Evolutionary conservation across 2,888 invertebrate species (phyloP).

Genomic region (Dicranocentrus wangi): DNA sequence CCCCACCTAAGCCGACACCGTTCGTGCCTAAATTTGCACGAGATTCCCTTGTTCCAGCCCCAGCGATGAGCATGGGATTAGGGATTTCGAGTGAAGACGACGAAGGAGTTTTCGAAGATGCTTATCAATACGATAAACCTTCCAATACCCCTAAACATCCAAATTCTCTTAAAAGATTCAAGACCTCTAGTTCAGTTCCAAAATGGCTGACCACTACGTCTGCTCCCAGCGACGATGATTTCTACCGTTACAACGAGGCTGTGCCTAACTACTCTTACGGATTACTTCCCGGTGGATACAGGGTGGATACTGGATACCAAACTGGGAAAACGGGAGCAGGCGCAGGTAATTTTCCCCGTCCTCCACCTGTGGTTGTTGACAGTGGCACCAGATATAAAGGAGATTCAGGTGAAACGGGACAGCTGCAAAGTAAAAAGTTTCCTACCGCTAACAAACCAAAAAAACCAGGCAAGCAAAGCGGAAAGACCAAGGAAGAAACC

Average conservation of each 20-base stretch:
- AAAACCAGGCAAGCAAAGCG: too few species aligned
- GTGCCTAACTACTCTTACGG: slow-evolving; percentile 27
- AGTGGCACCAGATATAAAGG: slow-evolving; percentile 7
- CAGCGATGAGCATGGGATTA: not conserved
- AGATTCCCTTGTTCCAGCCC: not conserved
- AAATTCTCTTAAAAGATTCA: slow-evolving; percentile 6
- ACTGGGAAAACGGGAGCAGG: too few species aligned
- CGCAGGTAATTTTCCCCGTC: not conserved
- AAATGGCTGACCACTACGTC: slow-evolving; percentile 47
- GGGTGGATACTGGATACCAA: not conserved
- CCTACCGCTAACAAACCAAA: too few species aligned
- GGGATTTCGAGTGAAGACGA: not conserved
- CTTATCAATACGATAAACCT: slow-evolving; percentile 3
- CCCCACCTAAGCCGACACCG: not conserved
- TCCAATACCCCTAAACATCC: not conserved
- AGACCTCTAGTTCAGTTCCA: not conserved
- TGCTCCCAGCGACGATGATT: slow-evolving; percentile 5
- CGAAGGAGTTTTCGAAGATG: not conserved
- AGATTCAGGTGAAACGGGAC: not conserved
- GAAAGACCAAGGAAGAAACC: too few species aligned
- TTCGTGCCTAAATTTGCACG: not conserved
- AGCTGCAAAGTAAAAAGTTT: not conserved
- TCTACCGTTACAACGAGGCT: slow-evolving; percentile 3
- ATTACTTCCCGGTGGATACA: not conserved
- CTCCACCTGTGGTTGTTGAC: slow-evolving; percentile 30